Evolutionary conservation across 92 coral and sea anemone species (phyloP).

Genomic region (Epizoanthus illoricatus): DNA sequence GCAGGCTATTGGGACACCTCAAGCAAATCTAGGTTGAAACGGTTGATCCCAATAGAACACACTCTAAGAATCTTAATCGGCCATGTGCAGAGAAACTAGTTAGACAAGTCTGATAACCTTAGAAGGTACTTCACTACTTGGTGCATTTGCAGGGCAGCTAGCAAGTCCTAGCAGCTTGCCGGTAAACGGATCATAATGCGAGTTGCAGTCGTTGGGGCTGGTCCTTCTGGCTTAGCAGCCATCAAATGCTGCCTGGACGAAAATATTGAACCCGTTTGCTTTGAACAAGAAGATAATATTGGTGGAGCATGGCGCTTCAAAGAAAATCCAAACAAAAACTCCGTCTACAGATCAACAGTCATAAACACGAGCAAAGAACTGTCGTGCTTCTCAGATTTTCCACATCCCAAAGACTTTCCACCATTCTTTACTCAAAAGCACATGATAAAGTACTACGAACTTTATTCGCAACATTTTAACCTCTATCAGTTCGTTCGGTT

Average conservation of each 20-base stretch:
- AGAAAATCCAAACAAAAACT: slow-evolving; percentile 14
- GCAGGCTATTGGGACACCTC: too few relatives aligned
- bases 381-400: slow-evolving; percentile 1
- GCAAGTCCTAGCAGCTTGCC: too few relatives aligned
- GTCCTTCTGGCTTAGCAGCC: slow-evolving; percentile 26
- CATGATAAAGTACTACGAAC: neutral
- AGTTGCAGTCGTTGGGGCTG: slow-evolving; percentile 30
- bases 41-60: too few relatives aligned
- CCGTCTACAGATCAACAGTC: slow-evolving; percentile 28
- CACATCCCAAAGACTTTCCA: slow-evolving; percentile 3
- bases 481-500: neutral
- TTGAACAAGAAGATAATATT: slow-evolving; percentile 27
- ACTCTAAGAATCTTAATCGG: too few relatives aligned
- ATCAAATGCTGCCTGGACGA: slow-evolving; percentile 29
- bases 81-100: too few relatives aligned
- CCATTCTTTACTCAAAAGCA: neutral
- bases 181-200: neutral
- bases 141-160: neutral
- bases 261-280: slow-evolving; percentile 23
- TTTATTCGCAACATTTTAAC: neutral
- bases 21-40: too few relatives aligned
- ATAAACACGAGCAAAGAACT: neutral
- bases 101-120: neutral
- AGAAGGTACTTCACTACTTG: neutral
- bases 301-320: slow-evolving; percentile 34